Percentiles rank a stretch among this genome's conserved stretches.
Evolutionary conservation across 2,888 invertebrate species (phyloP).

Genomic region (Diplazon laetatorius): DNA sequence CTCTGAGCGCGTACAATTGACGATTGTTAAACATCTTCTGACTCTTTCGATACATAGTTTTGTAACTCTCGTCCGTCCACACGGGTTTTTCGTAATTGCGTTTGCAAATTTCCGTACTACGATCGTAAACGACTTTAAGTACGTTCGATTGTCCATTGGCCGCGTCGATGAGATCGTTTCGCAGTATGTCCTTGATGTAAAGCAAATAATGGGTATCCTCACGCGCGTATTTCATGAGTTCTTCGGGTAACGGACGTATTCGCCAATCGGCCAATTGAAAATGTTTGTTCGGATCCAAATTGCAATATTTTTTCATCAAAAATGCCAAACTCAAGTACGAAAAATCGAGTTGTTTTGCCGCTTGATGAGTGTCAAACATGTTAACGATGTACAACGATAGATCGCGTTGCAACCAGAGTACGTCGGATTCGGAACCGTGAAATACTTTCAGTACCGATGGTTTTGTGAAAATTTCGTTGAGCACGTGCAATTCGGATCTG

Average conservation of each 20-base stretch:
- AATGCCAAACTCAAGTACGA: slow-evolving; percentile 90
- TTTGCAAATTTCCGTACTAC: slow-evolving; percentile 90
- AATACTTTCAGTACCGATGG: slow-evolving; percentile 96
- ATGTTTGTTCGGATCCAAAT: slow-evolving; percentile 92
- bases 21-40: slow-evolving; percentile 92
- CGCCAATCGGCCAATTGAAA: slow-evolving; percentile 90
- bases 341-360: slow-evolving; percentile 89
- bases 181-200: slow-evolving; percentile 92
- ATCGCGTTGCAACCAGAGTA: slow-evolving; percentile 97
- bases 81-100: slow-evolving; percentile 91
- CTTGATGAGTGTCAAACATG: slow-evolving; percentile 97
- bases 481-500: slow-evolving; percentile 90
- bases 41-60: slow-evolving; percentile 90
- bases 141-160: slow-evolving; percentile 87
- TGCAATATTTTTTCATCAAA: slow-evolving; percentile 91
- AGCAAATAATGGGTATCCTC: slow-evolving; percentile 97
- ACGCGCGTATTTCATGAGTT: slow-evolving; percentile 93
- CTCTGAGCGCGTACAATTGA: slow-evolving; percentile 92
- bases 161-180: slow-evolving; percentile 88
- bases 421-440: slow-evolving; percentile 95
- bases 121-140: slow-evolving; percentile 88
- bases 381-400: slow-evolving; percentile 97
- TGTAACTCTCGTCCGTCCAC: slow-evolving; percentile 87
- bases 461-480: slow-evolving; percentile 96
- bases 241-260: slow-evolving; percentile 90